Conservation (phyloP, 2,888 invertebrate species). For the Cordilura impudica region DNA sequence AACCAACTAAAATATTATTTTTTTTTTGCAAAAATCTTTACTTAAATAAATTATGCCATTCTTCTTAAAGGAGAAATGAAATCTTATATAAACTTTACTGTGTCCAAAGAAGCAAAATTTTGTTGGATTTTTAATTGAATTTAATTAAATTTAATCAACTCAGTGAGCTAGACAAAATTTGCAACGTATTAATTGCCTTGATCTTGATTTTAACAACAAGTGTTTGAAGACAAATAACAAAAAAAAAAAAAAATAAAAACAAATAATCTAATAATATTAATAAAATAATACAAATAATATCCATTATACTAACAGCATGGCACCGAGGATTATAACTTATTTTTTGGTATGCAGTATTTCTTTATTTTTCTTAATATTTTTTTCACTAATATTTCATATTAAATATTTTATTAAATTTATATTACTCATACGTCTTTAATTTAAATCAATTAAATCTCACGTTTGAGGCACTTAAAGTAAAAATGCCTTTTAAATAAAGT, state of each 20-base stretch:
- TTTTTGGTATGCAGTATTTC: conserved; percentile 71
- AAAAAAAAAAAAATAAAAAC: conserved; percentile 15
- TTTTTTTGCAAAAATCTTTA: background rate
- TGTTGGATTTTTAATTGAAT: conserved; percentile 44
- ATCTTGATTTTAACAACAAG: conserved; percentile 12
- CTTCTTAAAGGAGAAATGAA: too few relatives aligned
- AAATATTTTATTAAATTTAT: background rate
- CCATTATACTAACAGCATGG: conserved; percentile 63
- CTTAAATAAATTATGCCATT: too few relatives aligned
- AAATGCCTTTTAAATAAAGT: too few relatives aligned
- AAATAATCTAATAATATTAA: background rate
- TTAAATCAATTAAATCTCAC: background rate
- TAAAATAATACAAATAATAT: background rate
- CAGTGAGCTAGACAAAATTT: background rate
- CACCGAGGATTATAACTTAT: conserved; percentile 73
- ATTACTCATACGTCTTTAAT: conserved; percentile 19
- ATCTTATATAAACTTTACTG: background rate
- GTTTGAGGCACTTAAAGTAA: background rate
- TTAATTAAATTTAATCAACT: conserved; percentile 55
- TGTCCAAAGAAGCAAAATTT: background rate
- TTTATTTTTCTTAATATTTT: background rate
- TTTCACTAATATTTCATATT: background rate
- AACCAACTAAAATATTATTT: background rate
- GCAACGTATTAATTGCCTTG: conserved; percentile 12
- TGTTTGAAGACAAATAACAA: background rate